Evolutionary conservation across 1,140 invertebrate species (phyloP).

Genomic region (Pinna nobilis): DNA sequence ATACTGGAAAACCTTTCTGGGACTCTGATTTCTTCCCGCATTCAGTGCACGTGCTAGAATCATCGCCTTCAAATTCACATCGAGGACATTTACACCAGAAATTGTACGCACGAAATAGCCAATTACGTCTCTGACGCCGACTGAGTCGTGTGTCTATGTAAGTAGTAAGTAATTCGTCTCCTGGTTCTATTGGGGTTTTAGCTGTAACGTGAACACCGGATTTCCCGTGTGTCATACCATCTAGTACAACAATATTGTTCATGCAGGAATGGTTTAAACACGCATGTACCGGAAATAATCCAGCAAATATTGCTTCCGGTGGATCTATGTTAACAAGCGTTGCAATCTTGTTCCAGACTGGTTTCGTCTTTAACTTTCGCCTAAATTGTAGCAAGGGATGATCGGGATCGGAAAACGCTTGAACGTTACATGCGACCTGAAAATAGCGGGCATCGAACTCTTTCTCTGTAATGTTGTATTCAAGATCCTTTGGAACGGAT

Average conservation of each 20-base stretch:
- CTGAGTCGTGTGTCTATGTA: conserved; percentile 38
- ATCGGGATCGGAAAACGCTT: conserved; percentile 50
- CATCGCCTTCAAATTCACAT: conserved; percentile 54
- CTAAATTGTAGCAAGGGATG: conserved; percentile 37
- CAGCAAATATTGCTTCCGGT: conserved; percentile 49
- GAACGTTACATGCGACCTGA: conserved; percentile 48
- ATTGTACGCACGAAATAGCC: conserved; percentile 46
- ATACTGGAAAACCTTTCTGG: conserved; percentile 41
- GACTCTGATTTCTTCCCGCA: conserved; percentile 41
- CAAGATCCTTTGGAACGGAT: conserved; percentile 29
- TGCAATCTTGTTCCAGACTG: not conserved
- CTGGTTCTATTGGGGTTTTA: conserved; percentile 30
- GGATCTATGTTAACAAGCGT: not conserved
- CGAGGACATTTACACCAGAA: conserved; percentile 56
- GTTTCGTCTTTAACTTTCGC: not conserved
- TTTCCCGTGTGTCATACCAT: conserved; percentile 28
- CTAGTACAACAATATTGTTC: conserved; percentile 48
- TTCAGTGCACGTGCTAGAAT: conserved; percentile 46
- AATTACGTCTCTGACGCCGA: conserved; percentile 25
- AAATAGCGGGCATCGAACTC: conserved; percentile 51
- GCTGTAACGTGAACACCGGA: conserved; percentile 48
- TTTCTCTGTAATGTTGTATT: conserved; percentile 43
- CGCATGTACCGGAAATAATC: conserved; percentile 54
- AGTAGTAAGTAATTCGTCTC: conserved; percentile 47
- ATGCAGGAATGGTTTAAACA: conserved; percentile 57